Evolutionary conservation across 2,797 vertebrate species (phyloP).

Genomic region (Malacoctenus gilli): DNA sequence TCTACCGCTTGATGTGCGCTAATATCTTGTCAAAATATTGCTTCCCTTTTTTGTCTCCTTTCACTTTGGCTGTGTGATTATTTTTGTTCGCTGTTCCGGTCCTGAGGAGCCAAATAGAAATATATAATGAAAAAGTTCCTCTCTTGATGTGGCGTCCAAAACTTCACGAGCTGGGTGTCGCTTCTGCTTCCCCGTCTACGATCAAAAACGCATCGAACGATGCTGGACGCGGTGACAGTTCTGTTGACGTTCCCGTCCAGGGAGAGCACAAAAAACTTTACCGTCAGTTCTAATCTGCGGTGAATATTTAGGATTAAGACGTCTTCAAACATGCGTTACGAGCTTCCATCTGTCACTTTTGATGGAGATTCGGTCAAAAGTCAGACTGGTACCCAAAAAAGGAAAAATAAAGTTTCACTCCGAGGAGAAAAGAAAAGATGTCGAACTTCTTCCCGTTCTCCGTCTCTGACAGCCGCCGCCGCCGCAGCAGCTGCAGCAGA

Average conservation of each 20-base stretch:
- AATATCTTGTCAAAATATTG: not conserved
- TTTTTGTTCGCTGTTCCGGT: too few relatives aligned
- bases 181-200: not conserved
- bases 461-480: constrained; percentile 41
- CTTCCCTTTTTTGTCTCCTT: not conserved
- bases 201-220: not conserved
- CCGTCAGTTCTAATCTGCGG: not conserved
- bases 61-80: too few relatives aligned
- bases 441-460: constrained; percentile 13
- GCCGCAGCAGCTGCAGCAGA: too few relatives aligned
- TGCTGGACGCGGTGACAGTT: constrained; percentile 1
- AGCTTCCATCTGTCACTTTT: constrained; percentile 22
- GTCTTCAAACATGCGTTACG: constrained; percentile 9
- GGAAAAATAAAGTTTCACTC: not conserved
- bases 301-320: too few relatives aligned
- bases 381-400: constrained; percentile 22
- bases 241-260: not conserved
- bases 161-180: too few relatives aligned
- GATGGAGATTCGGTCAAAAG: constrained; percentile 32
- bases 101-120: too few relatives aligned
- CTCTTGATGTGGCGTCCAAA: not conserved
- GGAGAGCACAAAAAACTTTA: constrained; percentile 2
- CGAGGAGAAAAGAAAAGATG: not conserved
- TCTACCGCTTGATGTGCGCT: not conserved
- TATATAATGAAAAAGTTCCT: too few relatives aligned